Percentiles rank a stretch among this genome's conserved stretches.
Conservation (phyloP, 1,140 invertebrate species). For the Oscheius sp. region DNA sequence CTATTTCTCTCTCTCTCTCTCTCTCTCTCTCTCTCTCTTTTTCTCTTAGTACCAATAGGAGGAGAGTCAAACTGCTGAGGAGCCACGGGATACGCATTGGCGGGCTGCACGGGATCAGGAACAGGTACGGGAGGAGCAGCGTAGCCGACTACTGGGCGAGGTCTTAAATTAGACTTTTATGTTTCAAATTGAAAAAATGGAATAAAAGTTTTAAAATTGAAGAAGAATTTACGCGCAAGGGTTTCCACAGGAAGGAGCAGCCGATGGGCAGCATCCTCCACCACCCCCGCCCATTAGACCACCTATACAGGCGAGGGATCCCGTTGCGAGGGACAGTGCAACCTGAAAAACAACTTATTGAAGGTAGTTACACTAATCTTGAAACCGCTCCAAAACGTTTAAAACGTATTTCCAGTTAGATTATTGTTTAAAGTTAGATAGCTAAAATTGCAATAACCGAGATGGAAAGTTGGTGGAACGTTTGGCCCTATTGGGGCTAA, state of each 20-base stretch:
- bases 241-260: slow-evolving; percentile 6
- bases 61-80: too few species aligned
- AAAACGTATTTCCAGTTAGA: too few species aligned
- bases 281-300: slow-evolving; percentile 13
- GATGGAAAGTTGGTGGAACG: too few species aligned
- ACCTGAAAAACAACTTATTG: background rate
- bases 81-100: slow-evolving; percentile 3
- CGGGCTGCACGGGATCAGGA: slow-evolving; percentile 5
- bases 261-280: slow-evolving; percentile 18
- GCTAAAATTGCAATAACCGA: too few species aligned
- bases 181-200: background rate
- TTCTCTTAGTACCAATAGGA: too few species aligned
- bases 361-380: too few species aligned
- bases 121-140: slow-evolving; percentile 4
- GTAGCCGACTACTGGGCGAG: background rate
- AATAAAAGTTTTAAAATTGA: background rate
- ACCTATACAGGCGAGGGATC: background rate
- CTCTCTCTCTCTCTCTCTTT: too few species aligned
- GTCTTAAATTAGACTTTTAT: too few species aligned
- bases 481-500: too few species aligned
- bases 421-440: too few species aligned
- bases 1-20: too few species aligned
- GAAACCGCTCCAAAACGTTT: too few species aligned
- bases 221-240: slow-evolving; percentile 12
- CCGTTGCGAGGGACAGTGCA: background rate